phyloP scores from a whole-genome alignment of 1,140 invertebrate species.

The Drosophila pachea region DNA sequence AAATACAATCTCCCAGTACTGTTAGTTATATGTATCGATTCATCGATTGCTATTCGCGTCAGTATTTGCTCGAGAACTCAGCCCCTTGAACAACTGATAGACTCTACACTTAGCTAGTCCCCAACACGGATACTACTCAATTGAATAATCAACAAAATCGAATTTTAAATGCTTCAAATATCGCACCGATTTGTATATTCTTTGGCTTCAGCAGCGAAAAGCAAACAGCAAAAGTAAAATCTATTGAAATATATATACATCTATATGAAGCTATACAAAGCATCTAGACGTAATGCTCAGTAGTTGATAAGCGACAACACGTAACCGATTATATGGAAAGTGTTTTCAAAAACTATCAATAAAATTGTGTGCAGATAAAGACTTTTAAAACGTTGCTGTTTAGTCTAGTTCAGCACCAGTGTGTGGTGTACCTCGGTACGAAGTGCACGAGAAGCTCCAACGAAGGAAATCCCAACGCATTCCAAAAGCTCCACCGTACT shows the following conservation, averaged over 20 bases:
- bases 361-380: conserved; percentile 31
- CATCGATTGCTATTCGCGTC: conserved; percentile 13
- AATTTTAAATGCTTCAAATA: conserved; percentile 46
- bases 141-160: conserved; percentile 32
- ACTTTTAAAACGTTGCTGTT: not conserved
- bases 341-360: conserved; percentile 32
- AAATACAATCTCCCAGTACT: conserved; percentile 28
- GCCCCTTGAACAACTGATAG: conserved; percentile 24
- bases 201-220: conserved; percentile 18
- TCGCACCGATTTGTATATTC: conserved; percentile 36
- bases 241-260: conserved; percentile 23
- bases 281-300: conserved; percentile 37
- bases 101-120: conserved; percentile 31
- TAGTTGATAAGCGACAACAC: conserved; percentile 23
- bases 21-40: conserved; percentile 23
- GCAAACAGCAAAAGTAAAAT: conserved; percentile 16
- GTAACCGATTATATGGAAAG: conserved; percentile 6
- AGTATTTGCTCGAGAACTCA: conserved; percentile 29
- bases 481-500: no score
- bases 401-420: not conserved
- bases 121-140: conserved; percentile 23
- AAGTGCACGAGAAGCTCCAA: no score
- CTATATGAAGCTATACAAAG: conserved; percentile 20
- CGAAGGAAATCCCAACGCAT: no score
- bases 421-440: no score